Evolutionary conservation across 2,888 invertebrate species (phyloP).

Genomic region (Nowickia ferox): DNA sequence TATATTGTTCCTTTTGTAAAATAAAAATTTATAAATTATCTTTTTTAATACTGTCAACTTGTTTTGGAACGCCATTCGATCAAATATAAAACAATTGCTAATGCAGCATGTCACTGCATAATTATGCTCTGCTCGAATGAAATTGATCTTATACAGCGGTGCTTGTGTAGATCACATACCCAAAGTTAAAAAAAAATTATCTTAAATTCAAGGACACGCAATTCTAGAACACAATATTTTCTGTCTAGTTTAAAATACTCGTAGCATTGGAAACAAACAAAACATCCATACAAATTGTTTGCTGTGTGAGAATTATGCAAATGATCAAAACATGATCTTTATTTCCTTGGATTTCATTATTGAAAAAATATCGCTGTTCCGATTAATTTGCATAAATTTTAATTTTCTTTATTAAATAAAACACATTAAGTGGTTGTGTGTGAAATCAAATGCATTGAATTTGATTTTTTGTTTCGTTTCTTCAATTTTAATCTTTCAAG

Average conservation of each 20-base stretch:
- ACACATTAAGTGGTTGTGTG: constrained; percentile 43
- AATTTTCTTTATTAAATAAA: constrained; percentile 42
- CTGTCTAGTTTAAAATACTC: constrained; percentile 23
- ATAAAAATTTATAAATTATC: background rate
- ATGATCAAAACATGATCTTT: constrained; percentile 66
- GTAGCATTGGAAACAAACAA: constrained; percentile 4
- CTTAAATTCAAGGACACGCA: constrained; percentile 71
- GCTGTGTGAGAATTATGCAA: constrained; percentile 69
- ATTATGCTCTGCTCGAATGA: constrained; percentile 53
- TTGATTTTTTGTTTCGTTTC: constrained; percentile 22
- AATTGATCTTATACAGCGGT: constrained; percentile 46
- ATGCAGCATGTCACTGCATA: constrained; percentile 65
- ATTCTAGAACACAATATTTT: constrained; percentile 49
- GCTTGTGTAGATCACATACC: background rate
- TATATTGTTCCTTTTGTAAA: background rate
- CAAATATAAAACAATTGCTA: constrained; percentile 23
- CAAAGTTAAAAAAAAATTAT: constrained; percentile 44
- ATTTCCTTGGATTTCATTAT: constrained; percentile 57
- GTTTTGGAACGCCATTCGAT: constrained; percentile 27
- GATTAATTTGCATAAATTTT: constrained; percentile 70
- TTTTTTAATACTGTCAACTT: background rate
- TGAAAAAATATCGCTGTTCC: constrained; percentile 58
- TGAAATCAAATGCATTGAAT: constrained; percentile 57
- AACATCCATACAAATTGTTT: constrained; percentile 57
- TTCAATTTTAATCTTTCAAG: constrained; percentile 52